Conservation (phyloP, 2,888 invertebrate genomes). For the Drosophila phalerata region DNA sequence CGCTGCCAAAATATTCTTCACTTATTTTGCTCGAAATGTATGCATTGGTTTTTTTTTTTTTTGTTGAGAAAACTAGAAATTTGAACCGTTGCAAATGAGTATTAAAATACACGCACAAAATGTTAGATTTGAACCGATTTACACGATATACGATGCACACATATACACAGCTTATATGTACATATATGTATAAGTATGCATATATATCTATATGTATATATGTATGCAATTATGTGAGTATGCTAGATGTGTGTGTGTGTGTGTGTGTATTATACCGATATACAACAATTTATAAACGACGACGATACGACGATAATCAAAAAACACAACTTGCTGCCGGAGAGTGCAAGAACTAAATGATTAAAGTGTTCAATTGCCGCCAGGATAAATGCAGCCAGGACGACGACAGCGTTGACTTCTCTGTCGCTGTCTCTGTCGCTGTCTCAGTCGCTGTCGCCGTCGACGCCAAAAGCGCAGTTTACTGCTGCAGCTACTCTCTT, state of each 20-base stretch:
- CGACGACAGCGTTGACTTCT: conserved; percentile 50
- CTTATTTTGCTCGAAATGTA: conserved; percentile 40
- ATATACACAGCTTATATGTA: conserved; percentile 36
- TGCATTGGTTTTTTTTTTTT: conserved; percentile 20
- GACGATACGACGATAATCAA: conserved; percentile 82
- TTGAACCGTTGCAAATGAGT: conserved; percentile 63
- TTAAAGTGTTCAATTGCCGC: conserved; percentile 76
- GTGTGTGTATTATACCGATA: conserved; percentile 77
- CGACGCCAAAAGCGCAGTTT: conserved; percentile 34
- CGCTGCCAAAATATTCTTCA: conserved; percentile 54
- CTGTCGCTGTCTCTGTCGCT: conserved; percentile 14
- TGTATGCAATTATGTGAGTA: conserved; percentile 33
- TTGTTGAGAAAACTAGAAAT: conserved; percentile 46
- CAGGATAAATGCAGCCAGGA: conserved; percentile 82
- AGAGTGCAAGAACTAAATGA: conserved; percentile 86
- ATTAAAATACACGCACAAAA: conserved; percentile 68
- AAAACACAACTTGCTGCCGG: conserved; percentile 86
- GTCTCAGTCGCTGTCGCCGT: conserved; percentile 16
- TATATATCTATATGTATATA: conserved; percentile 29
- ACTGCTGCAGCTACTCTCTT: conserved; percentile 41
- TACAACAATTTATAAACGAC: conserved; percentile 81
- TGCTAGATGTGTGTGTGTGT: conserved; percentile 58
- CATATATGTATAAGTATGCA: conserved; percentile 21
- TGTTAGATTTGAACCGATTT: conserved; percentile 63
- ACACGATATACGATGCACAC: conserved; percentile 47